Percentiles rank a stretch among this genome's conserved stretches.
These are phyloP conservation scores for Lissonota sp. DNA, from an alignment of 2,888 invertebrate species.

Conservation along the genomic window DNA sequence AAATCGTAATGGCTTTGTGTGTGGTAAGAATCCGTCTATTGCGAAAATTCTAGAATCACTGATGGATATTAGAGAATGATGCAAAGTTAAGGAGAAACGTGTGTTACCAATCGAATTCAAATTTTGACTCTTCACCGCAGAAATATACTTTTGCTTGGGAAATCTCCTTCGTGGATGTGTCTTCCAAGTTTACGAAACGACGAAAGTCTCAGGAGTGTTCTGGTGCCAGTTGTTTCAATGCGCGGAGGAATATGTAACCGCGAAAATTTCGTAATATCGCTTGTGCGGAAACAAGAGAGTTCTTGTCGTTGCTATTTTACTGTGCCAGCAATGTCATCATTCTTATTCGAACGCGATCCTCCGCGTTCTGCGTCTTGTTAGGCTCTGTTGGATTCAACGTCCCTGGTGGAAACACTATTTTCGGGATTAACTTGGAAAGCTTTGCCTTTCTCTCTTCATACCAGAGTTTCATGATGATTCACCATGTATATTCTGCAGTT, in stretches of 20 bases:
- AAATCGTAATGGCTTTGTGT: slow-evolving; percentile 23
- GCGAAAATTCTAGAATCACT: slow-evolving; percentile 1
- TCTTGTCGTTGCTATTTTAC: no score
- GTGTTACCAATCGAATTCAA: slow-evolving; percentile 27
- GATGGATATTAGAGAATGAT: slow-evolving; percentile 1
- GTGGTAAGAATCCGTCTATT: neutral
- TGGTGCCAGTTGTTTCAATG: neutral
- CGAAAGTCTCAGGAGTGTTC: neutral
- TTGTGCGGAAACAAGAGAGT: no score
- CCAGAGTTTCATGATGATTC: no score
- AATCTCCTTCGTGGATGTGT: neutral
- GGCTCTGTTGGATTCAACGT: no score
- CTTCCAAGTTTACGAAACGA: neutral
- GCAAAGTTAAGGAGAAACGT: neutral
- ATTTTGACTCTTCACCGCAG: neutral
- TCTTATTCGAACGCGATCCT: no score
- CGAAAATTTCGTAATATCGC: no score
- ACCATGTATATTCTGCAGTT: no score
- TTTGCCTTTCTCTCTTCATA: no score
- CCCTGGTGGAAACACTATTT: no score
- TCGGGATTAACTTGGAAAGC: no score
- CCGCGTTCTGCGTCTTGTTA: no score
- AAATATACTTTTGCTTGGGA: neutral
- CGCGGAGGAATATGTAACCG: neutral
- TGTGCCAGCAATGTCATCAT: no score